phyloP scores from a whole-genome alignment of 2,113 vertebrate genomes.

The Rhipidura dahli region DNA sequence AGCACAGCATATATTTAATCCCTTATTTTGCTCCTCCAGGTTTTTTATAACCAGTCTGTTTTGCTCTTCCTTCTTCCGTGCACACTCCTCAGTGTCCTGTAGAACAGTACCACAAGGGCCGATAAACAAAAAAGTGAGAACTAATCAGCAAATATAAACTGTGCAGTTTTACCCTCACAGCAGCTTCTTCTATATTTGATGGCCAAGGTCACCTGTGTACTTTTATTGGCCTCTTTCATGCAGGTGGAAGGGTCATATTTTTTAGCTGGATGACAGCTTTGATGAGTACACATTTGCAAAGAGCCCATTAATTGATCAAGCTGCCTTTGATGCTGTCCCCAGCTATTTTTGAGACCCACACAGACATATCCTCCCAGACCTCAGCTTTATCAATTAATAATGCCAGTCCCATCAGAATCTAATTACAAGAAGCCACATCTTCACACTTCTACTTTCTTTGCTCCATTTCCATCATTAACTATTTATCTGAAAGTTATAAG shows the following conservation, averaged over 20 bases:
- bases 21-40: constrained; percentile 84
- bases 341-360: constrained; percentile 89
- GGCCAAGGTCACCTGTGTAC: constrained; percentile 90
- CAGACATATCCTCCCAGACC: constrained; percentile 89
- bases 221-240: constrained; percentile 82
- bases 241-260: constrained; percentile 89
- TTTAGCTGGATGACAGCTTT: constrained; percentile 91
- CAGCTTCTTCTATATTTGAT: constrained; percentile 82
- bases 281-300: constrained; percentile 92
- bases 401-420: constrained; percentile 93
- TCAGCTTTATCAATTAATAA: constrained; percentile 99
- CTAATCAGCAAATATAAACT: constrained; percentile 83
- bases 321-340: constrained; percentile 98
- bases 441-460: constrained; percentile 84
- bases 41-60: constrained; percentile 81
- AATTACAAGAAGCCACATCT: constrained; percentile 97
- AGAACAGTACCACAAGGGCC: constrained; percentile 74
- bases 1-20: constrained; percentile 81
- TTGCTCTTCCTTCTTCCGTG: constrained; percentile 82
- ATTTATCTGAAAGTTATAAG: constrained; percentile 95
- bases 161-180: constrained; percentile 76
- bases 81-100: constrained; percentile 84
- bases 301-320: constrained; percentile 95
- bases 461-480: constrained; percentile 93
- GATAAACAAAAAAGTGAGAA: constrained; percentile 79